Base-by-base conservation (phyloP, 2,797 vertebrate species). In the Melanotaenia boesemani region DNA sequence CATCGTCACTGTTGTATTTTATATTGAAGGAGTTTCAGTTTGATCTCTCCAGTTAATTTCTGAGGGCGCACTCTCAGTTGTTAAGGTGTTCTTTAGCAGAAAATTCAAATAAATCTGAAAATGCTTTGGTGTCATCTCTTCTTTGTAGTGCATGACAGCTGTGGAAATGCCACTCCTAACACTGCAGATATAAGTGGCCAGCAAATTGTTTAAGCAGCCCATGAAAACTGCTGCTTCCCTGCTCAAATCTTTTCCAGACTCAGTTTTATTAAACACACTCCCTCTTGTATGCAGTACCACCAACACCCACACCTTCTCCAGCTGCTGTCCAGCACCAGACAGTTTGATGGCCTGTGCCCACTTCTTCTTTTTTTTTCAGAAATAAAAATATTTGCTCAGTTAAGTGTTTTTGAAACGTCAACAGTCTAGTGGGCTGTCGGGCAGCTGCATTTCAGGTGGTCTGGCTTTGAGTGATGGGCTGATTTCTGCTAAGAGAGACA, bases 331-430 rank as follows among this genome's bases (percentile, higher is more conserved):
- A 0, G 13, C 67, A 57, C 74, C 70, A 63, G 67, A 63, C 67
- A 78, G 6, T 72, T 72, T 59, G 37, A 69, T 10, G 3, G 63
- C 36, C 52, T 30, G 36, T 76, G 72, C 75, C 80, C 82, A 37
- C 32, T 32, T 32, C 28, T 28, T 28, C 59, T 54, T 58, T 70
- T 63, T 63, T 63, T 76, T 69, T 58, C 70, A 78, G 77, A 82
- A 79, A 77, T 77, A 65, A 70, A 87, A 84, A 84, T 50, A 85
- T 86, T 87, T 85, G 75, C 56, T 71, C 76, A 74, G 54, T 66
- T 82, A 86, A 89, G 81, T 64, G 57, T 83, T 89, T 83, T 58
- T 80, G 74, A 87, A 88, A 83, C 77, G 61, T 54, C 9, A 39
- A 52, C 15, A 18, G 56, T 65, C 44, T 58, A 41, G 57, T 16